A percentile compares a stretch with the other conserved stretches of the same genome.
phyloP scores from a whole-genome alignment of 2,113 vertebrate species.

The Pituophis catenifer region DNA sequence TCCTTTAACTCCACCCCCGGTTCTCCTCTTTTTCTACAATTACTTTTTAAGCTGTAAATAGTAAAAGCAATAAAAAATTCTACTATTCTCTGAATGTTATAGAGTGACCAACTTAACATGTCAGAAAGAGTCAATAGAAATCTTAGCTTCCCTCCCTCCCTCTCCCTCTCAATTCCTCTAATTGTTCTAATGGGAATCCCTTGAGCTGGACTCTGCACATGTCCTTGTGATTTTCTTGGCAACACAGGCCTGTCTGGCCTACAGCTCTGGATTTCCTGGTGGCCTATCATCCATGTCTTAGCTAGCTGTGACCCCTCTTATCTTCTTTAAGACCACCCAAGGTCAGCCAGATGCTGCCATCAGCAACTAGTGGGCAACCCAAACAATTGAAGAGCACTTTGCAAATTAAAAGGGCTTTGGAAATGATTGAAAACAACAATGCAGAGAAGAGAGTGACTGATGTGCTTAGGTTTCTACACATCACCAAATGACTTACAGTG shows the following conservation, averaged over 20 bases:
- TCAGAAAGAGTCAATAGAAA: neutral
- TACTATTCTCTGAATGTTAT: neutral
- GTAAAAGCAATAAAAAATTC: neutral
- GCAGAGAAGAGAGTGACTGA: constrained; percentile 1
- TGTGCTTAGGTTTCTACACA: constrained; percentile 25
- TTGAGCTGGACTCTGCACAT: neutral
- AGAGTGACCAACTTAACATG: neutral
- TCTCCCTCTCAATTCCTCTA: neutral
- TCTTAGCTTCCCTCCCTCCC: neutral
- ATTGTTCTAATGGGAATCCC: neutral
- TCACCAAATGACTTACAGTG: constrained; percentile 54
- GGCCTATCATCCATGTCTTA: neutral
- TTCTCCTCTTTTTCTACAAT: neutral
- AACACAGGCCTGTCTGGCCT: neutral
- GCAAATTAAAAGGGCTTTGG: constrained; percentile 4
- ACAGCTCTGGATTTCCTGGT: neutral
- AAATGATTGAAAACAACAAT: constrained; percentile 35
- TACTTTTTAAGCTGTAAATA: neutral
- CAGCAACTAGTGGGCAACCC: neutral
- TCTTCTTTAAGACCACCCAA: neutral
- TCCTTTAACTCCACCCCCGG: neutral
- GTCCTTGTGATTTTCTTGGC: neutral
- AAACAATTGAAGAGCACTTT: neutral
- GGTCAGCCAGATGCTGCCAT: neutral
- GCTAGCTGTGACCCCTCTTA: neutral